Evolutionary conservation across 2,888 invertebrate species (phyloP), one percentile per base, ranked within the genome.

Genomic region (Laothoe populi): DNA sequence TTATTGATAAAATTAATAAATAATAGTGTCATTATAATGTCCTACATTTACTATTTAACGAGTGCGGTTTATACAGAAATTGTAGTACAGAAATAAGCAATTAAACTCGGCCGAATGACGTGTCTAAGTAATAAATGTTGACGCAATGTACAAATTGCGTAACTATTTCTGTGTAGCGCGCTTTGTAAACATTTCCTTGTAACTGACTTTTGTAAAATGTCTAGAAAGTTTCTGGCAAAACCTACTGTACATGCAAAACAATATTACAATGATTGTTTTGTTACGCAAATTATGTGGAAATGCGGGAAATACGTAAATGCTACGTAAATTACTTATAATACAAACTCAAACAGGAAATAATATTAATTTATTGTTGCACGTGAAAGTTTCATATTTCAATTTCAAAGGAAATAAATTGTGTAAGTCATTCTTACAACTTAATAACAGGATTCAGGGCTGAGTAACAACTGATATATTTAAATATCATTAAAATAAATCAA

Each of bases 131-230:
- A 31, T 53, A 53, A 53, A 53, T 35, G 53, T 53, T 53, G 53
- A 53, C 35, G 19, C 53, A 53, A 53, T 35, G 35, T 35, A 19
- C 53, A 19, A 35, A 53, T 53, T 53, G 53, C 53, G 35, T 53
- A 53, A 53, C 53, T 16, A 53, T 31, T 53, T 53, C 35, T 53
- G 35, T 53, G 53, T 53, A 53, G 16, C 5, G 11, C 31, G 35
- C 11, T 35, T 31, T 53, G 53, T 53, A 53, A 53, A 53, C 53
- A 53, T 53, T 53, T 53, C 53, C 53, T 53, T 16, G 53, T 53
- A 53, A 53, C 35, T 35, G 53, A 35, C 53, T 35, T 53, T 53
- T 53, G 35, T 53, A 53, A 35, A 53, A 31, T 53, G 4, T 19
- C 53, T 35, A 53, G 53, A 53, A 53, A 53, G 53, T 53, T 13